Conservation (phyloP, 2,888 invertebrate species). For the Ennomos quercinarius region DNA sequence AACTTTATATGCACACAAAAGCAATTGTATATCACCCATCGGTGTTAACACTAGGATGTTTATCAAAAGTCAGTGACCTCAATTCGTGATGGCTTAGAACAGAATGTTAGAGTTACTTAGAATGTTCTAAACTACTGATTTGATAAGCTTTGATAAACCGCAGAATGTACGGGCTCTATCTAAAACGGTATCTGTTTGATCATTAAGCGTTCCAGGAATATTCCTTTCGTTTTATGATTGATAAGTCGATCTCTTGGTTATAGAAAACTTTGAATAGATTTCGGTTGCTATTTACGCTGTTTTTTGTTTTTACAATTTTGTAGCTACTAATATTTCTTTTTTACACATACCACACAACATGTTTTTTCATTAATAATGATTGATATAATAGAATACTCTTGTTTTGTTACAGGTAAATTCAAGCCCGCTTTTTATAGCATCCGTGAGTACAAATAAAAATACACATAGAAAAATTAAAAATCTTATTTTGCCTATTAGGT, state of each 20-base stretch:
- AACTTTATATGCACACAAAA: no score
- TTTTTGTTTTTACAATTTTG: neutral
- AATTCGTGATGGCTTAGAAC: slow-evolving; percentile 12
- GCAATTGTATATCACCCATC: no score
- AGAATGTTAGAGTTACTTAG: slow-evolving; percentile 8
- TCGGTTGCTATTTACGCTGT: slow-evolving; percentile 28
- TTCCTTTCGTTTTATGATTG: slow-evolving; percentile 40
- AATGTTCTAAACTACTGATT: slow-evolving; percentile 18
- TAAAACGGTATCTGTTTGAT: slow-evolving; percentile 28
- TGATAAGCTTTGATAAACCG: slow-evolving; percentile 16
- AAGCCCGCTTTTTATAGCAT: neutral
- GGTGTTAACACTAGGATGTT: slow-evolving; percentile 12
- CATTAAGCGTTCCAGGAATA: slow-evolving; percentile 39
- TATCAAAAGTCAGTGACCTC: slow-evolving; percentile 24
- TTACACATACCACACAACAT: no score
- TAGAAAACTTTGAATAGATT: slow-evolving; percentile 45
- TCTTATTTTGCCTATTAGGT: no score
- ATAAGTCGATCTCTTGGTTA: slow-evolving; percentile 49
- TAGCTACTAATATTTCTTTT: neutral
- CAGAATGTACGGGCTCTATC: slow-evolving; percentile 25
- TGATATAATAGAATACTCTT: slow-evolving; percentile 32
- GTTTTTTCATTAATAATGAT: no score
- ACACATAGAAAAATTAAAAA: neutral
- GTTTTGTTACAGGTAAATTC: slow-evolving; percentile 36
- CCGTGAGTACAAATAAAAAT: neutral